Conservation (phyloP, 2,797 vertebrate genomes). For the Myiothlypis coronata region DNA sequence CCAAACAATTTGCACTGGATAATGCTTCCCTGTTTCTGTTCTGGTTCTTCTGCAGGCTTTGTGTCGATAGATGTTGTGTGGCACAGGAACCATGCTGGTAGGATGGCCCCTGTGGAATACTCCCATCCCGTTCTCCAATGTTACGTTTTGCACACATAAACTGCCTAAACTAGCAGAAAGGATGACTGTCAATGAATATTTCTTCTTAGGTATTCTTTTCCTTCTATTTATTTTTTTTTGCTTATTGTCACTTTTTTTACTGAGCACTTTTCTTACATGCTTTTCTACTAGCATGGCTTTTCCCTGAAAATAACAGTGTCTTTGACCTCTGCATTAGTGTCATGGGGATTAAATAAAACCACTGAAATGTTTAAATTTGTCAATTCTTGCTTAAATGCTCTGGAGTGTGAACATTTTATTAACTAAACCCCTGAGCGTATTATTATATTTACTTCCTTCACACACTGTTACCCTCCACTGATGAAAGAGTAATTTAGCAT, state of each 20-base stretch:
- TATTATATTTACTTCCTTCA: slow-evolving; percentile 28
- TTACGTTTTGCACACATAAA: background rate
- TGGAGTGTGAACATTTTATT: background rate
- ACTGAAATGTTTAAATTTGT: background rate
- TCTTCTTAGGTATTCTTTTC: background rate
- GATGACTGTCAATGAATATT: background rate
- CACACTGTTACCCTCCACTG: background rate
- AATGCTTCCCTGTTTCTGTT: background rate
- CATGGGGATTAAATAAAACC: background rate
- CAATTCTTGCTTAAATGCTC: background rate
- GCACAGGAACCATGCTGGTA: background rate
- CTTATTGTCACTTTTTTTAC: background rate
- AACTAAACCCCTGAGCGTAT: background rate
- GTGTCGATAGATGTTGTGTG: rapidly evolving
- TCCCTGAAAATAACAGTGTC: background rate
- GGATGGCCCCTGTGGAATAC: background rate
- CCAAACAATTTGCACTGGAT: background rate
- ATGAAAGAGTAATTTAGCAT: background rate
- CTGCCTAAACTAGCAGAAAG: background rate
- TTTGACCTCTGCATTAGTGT: slow-evolving; percentile 2
- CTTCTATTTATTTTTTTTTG: background rate
- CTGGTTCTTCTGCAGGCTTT: background rate
- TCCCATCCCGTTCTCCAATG: background rate
- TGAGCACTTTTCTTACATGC: background rate
- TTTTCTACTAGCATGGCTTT: background rate